A percentile compares a stretch with the other conserved stretches of the same genome.
Evolutionary conservation across 2,888 invertebrate genomes (phyloP).

Genomic region (Incurvaria masculella): DNA sequence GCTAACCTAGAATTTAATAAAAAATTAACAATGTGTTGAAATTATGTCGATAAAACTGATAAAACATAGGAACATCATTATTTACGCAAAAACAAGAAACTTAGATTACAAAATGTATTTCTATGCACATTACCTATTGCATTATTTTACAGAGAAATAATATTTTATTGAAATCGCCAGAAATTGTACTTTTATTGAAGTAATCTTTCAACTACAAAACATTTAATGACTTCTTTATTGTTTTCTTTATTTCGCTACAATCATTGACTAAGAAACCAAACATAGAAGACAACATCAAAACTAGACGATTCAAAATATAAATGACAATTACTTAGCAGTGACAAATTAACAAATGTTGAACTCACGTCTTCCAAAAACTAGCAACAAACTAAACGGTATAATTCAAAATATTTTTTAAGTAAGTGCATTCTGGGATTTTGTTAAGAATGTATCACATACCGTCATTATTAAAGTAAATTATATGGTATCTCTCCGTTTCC

Average conservation of each 20-base stretch:
- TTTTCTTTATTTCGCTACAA: conserved; percentile 6
- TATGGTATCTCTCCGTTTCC: neutral
- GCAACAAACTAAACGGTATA: conserved; percentile 4
- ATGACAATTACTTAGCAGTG: neutral
- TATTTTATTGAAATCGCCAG: neutral
- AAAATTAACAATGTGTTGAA: too few species aligned
- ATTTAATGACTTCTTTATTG: conserved; percentile 3
- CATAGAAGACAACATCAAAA: conserved; percentile 18
- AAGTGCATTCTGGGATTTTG: conserved; percentile 19
- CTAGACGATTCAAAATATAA: conserved; percentile 9
- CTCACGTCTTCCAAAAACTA: conserved; percentile 8
- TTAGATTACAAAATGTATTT: neutral
- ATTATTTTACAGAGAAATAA: neutral
- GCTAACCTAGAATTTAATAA: too few species aligned
- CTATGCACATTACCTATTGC: neutral
- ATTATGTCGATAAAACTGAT: neutral
- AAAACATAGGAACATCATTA: neutral
- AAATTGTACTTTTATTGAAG: neutral
- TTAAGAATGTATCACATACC: conserved; percentile 21
- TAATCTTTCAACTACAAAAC: neutral
- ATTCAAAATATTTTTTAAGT: conserved; percentile 6
- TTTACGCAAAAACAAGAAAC: neutral
- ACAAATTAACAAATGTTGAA: conserved; percentile 20
- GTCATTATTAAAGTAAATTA: conserved; percentile 1
- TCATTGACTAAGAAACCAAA: conserved; percentile 14